Evolutionary conservation across 37 sponge, comb jelly and placozoan genomes (phyloP), one percentile per base, ranked within the genome.

Genomic region (Geodia barretti): DNA sequence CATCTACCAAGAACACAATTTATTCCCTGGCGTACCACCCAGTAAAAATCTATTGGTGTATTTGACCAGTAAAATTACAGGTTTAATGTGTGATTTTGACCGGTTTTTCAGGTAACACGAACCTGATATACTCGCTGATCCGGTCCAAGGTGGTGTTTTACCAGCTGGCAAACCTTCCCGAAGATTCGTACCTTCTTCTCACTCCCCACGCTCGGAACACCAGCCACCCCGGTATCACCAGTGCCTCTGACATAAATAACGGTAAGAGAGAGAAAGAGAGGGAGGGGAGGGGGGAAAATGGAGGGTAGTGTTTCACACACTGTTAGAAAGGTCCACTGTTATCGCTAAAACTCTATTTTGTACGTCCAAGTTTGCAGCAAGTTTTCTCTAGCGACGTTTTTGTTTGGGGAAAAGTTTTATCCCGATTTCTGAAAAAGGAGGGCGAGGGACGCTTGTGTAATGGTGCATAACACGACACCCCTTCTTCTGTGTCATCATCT

Each of bases 111-210:
- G 97, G 97, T 0, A 97, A 97, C 78, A 88, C 91, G 0, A 90
- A 92, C 60, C 79, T 97, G 63, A 71, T 97, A 26, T 97, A 97
- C 80, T 84, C 89, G 24, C 37, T 97, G 20, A 90, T 97, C 39
- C 73, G 97, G 17, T 91, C 93, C 19, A 86, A 95, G 74, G 78
- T 69, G 31, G 89, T 97, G 4, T 95, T 97, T 63, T 90, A 97
- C 67, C 79, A 91, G 75, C 79, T 97, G 62, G 81, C 90, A 4
- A 92, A 88, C 76, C 75, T 97, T 21, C 77, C 95, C 1, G 90
- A 86, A 34, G 92, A 91, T 34, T 83, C 92, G 0, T 81, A 80
- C 71, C 83, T 68, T 17, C 36, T 81, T n/a, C 25, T 19, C n/a
- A 36, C 77, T 75, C 43, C 29, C 58, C 69, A 34, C 14, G 54